Evolutionary conservation across 2,888 invertebrate species (phyloP).

Genomic region (Ametastegia equiseti): DNA sequence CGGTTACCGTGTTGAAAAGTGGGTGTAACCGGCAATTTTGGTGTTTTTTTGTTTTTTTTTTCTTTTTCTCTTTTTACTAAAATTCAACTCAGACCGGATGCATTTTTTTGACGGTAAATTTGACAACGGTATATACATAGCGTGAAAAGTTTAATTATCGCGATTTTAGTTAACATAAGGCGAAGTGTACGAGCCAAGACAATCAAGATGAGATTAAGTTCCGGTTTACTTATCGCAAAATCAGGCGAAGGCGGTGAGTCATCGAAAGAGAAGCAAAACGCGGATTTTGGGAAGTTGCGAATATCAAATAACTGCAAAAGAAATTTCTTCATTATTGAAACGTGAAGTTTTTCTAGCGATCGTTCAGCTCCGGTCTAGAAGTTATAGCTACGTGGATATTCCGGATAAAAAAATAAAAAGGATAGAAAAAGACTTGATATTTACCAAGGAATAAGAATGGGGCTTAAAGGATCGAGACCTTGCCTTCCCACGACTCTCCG

Average conservation of each 20-base stretch:
- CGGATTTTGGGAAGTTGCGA: not conserved
- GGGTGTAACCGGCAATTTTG: not conserved
- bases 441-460: conserved; percentile 32
- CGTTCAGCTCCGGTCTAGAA: not conserved
- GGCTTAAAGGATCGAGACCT: conserved; percentile 26
- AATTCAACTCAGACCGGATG: not conserved
- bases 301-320: not conserved
- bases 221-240: not conserved
- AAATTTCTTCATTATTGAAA: too few species aligned
- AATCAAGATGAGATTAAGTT: not conserved
- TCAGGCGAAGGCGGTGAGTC: not conserved
- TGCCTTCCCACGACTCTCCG: conserved; percentile 19
- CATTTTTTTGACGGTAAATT: conserved; percentile 47
- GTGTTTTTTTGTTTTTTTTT: too few species aligned
- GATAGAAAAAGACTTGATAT: conserved; percentile 6
- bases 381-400: not conserved
- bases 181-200: not conserved
- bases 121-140: conserved; percentile 22
- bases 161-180: not conserved
- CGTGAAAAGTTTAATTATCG: not conserved
- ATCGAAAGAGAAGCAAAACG: not conserved
- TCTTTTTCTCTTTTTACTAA: not conserved
- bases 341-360: not conserved
- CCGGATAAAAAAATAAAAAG: not conserved
- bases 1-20: not conserved